Evolutionary conservation across 2,888 invertebrate genomes (phyloP).

Genomic region (Dexiosoma caninum): DNA sequence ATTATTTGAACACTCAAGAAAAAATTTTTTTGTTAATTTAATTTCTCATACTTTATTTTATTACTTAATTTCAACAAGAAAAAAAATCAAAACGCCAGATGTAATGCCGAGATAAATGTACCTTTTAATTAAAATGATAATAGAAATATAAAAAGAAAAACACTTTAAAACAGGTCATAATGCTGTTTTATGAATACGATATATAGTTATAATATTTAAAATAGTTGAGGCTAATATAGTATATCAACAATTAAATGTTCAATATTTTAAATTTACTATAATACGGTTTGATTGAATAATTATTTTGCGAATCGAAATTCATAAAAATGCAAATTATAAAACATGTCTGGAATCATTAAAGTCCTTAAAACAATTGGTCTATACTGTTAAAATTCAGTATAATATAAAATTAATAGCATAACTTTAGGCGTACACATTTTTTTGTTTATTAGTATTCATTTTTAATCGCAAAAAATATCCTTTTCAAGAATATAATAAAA

Average conservation of each 20-base stretch:
- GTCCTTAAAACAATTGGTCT: neutral
- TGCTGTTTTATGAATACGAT: constrained; percentile 37
- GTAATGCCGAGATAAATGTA: constrained; percentile 58
- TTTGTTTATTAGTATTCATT: neutral
- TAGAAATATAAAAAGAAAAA: neutral
- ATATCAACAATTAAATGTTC: constrained; percentile 21
- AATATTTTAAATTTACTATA: constrained; percentile 30
- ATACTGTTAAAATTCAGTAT: constrained; percentile 10
- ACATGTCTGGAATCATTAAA: neutral
- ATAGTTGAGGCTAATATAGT: constrained; percentile 47
- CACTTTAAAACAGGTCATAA: constrained; percentile 39
- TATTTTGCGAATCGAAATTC: neutral
- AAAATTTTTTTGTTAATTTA: neutral
- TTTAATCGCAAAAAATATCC: neutral
- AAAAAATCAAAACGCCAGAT: constrained; percentile 51
- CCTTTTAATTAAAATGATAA: constrained; percentile 40
- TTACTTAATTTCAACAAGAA: neutral
- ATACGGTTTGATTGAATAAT: neutral
- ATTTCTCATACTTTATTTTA: neutral
- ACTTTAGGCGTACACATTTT: neutral
- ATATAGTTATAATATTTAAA: constrained; percentile 42
- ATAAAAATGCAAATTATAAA: neutral
- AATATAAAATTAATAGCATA: constrained; percentile 18
- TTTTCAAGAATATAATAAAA: neutral
- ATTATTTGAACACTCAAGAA: neutral